Percentiles rank a stretch among this genome's conserved stretches.
phyloP scores from a whole-genome alignment of 1,140 invertebrate genomes.

The Drosophila bipectinata region DNA sequence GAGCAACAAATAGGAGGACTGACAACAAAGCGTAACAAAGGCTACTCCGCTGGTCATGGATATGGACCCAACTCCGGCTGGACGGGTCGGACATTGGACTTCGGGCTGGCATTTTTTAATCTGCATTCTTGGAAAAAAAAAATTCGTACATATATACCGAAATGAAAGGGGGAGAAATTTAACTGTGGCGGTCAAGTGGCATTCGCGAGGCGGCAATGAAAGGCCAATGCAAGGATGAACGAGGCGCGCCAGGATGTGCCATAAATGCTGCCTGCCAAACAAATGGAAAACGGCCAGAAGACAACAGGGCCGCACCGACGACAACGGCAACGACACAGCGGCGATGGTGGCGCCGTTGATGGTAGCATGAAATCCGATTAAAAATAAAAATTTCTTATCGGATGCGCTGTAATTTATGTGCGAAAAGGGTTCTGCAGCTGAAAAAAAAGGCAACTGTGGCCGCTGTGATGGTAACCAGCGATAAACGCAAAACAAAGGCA shows the following conservation, averaged over 20 bases:
- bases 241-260: constrained; percentile 66
- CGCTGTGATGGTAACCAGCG: constrained; percentile 76
- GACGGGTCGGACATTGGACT: constrained; percentile 14
- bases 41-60: constrained; percentile 36
- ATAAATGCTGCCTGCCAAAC: constrained; percentile 75
- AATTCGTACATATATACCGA: neutral
- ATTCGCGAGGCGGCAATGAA: constrained; percentile 43
- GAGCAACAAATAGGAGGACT: constrained; percentile 63
- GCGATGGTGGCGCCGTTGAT: constrained; percentile 62
- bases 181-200: constrained; percentile 70
- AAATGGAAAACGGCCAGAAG: constrained; percentile 52
- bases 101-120: constrained; percentile 69
- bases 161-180: constrained; percentile 37
- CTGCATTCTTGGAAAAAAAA: constrained; percentile 46
- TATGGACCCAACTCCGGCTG: constrained; percentile 31
- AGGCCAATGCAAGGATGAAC: constrained; percentile 56
- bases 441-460: constrained; percentile 67
- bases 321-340: constrained; percentile 18
- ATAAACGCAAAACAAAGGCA: constrained; percentile 80
- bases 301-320: constrained; percentile 50
- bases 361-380: constrained; percentile 83
- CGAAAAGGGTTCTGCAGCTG: constrained; percentile 80
- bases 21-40: constrained; percentile 68
- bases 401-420: constrained; percentile 83
- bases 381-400: constrained; percentile 84